phyloP scores from a whole-genome alignment of 2,888 invertebrate species.

The Pantelozetes paolii region DNA sequence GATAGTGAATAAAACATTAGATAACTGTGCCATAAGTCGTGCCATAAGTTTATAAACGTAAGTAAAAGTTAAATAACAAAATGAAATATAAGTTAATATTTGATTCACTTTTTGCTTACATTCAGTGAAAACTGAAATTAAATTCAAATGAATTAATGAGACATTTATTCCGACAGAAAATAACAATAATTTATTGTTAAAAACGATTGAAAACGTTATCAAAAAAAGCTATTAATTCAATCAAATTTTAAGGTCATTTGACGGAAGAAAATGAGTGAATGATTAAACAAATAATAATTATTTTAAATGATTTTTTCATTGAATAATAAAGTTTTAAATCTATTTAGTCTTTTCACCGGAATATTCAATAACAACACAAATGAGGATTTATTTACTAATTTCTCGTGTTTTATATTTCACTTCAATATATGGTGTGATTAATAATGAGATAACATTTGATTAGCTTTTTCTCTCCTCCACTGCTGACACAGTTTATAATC shows the following conservation, averaged over 20 bases:
- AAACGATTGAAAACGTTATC: too few relatives aligned
- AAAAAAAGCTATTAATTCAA: too few relatives aligned
- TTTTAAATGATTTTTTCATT: background rate
- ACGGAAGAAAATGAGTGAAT: background rate
- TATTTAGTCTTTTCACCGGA: background rate
- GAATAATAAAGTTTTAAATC: background rate
- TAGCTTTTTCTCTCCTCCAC: background rate
- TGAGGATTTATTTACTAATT: slow-evolving; percentile 1
- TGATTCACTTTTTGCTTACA: too few relatives aligned
- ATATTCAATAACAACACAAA: background rate
- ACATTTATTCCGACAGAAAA: too few relatives aligned
- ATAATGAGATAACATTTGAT: background rate
- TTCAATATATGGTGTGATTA: background rate
- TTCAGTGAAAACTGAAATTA: background rate
- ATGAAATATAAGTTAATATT: background rate
- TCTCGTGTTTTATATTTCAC: background rate
- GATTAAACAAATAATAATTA: background rate
- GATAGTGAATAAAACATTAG: background rate
- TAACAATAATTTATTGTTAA: too few relatives aligned
- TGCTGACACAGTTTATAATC: background rate
- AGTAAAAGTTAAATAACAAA: background rate
- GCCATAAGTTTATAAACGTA: background rate
- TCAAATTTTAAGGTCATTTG: background rate
- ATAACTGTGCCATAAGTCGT: background rate
- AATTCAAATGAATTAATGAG: background rate